Conservation (phyloP, 2,113 vertebrate species). For the Pontoporia blainvillei region DNA sequence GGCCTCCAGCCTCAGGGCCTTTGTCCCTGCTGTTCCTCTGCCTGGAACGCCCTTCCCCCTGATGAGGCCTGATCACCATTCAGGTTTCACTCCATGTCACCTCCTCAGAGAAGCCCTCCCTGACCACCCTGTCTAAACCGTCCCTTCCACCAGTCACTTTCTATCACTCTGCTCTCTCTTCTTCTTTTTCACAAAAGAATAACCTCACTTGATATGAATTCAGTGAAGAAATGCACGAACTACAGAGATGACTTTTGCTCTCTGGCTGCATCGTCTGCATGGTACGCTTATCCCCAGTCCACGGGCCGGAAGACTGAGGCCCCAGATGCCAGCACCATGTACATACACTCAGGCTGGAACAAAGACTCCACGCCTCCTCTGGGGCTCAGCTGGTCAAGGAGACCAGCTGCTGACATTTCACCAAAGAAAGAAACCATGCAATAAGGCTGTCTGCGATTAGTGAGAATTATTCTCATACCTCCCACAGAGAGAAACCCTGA, state of each 20-base stretch:
- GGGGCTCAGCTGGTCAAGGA: constrained; percentile 40
- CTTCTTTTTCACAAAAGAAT: background rate
- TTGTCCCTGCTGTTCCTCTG: background rate
- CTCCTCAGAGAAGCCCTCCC: background rate
- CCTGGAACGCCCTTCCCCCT: background rate
- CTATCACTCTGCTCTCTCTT: background rate
- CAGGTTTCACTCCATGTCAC: background rate
- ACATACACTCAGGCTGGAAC: background rate
- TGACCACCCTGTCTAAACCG: background rate
- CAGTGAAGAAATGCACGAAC: background rate
- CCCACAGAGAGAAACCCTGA: constrained; percentile 7
- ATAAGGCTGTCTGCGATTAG: constrained; percentile 14
- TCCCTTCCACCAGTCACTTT: background rate
- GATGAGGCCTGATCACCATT: background rate
- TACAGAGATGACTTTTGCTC: background rate
- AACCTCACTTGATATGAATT: background rate
- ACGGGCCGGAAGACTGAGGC: background rate
- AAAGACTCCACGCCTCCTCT: background rate
- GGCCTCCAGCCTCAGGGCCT: background rate
- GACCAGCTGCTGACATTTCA: background rate
- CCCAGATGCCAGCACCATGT: too few relatives aligned
- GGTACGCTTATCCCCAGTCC: fast-evolving
- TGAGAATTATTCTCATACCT: background rate
- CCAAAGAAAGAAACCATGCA: background rate
- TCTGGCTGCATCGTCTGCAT: background rate